These are phyloP conservation scores for Parotia lawesii DNA, from an alignment of 2,113 vertebrate genomes.

Conservation along the genomic window DNA sequence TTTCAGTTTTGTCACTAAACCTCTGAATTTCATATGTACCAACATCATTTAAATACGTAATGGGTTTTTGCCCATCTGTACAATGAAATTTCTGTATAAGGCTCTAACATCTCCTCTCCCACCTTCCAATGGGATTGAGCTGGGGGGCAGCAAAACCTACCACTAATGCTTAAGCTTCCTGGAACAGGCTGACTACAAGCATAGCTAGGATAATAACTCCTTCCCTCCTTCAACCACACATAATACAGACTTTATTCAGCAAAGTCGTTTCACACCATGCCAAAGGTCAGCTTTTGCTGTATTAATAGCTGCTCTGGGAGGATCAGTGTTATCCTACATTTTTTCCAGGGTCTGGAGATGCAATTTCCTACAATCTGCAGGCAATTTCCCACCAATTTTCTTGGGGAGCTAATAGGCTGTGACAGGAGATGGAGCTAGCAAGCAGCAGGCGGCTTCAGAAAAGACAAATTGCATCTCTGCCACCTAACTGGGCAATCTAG, in stretches of 20 bases:
- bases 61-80: not conserved
- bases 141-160: not conserved
- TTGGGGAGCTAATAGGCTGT: slow-evolving; percentile 83
- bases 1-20: not conserved
- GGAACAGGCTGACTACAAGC: slow-evolving; percentile 42
- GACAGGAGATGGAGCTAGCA: slow-evolving; percentile 81
- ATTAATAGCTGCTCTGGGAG: slow-evolving; percentile 82
- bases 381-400: slow-evolving; percentile 86
- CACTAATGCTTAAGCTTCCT: slow-evolving; percentile 54
- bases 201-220: slow-evolving; percentile 64
- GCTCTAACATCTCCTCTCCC: not conserved
- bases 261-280: slow-evolving; percentile 73
- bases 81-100: not conserved
- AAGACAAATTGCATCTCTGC: slow-evolving; percentile 82
- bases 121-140: not conserved
- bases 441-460: slow-evolving; percentile 79
- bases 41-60: not conserved
- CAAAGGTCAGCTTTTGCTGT: slow-evolving; percentile 78
- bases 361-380: slow-evolving; percentile 86
- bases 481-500: slow-evolving; percentile 81
- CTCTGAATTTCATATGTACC: not conserved
- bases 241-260: slow-evolving; percentile 78
- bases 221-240: slow-evolving; percentile 68
- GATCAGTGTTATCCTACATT: slow-evolving; percentile 80
- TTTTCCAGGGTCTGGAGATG: slow-evolving; percentile 79